Base-by-base conservation (phyloP, 2,888 invertebrate species). In the Schrankia costaestrigalis region DNA sequence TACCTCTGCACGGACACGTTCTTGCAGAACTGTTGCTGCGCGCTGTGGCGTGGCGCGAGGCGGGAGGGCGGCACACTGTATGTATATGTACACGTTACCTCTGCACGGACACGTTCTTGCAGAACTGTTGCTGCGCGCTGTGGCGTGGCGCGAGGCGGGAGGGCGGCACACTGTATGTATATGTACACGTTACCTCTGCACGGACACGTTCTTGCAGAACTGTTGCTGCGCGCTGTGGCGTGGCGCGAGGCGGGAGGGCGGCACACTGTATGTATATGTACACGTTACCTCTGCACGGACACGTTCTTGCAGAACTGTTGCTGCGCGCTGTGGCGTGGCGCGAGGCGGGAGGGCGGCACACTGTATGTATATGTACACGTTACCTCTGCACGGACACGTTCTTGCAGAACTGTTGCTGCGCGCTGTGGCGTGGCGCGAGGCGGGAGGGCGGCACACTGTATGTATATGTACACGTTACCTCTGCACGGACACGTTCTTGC, bases 381-480 rank as follows among this genome's bases (percentile, higher is more conserved):
- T 13, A 46, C 46, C 47, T 23, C 39, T 46, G 52, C 42, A 43
- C 26, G 26, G 35, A 37, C 11, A 51, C 46, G 35, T 50, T 41
- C 35, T 22, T 40, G 36, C 52, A 43, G 46, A 19, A 41, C 11
- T 37, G 30, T 28, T 30, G 30, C 2, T 13, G 19, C 2, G 27
- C 22, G 19, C 22, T 9, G 28, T 94, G 1, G 91, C 24, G 32
- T n/a, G 25, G 39, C 13, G 23, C 8, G 19, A n/a, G n/a, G n/a
- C n/a, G n/a, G n/a, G n/a, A n/a, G n/a, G n/a, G n/a, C n/a, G n/a
- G n/a, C n/a, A n/a, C n/a, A n/a, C n/a, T n/a, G n/a, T n/a, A n/a
- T n/a, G n/a, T n/a, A n/a, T n/a, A n/a, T n/a, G n/a, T n/a, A n/a
- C n/a, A n/a, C n/a, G n/a, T n/a, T 15, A 15, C 17, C 17, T 15